Evolutionary conservation across 2,113 vertebrate species (phyloP).

Genomic region (Hymenochirus boettgeri): DNA sequence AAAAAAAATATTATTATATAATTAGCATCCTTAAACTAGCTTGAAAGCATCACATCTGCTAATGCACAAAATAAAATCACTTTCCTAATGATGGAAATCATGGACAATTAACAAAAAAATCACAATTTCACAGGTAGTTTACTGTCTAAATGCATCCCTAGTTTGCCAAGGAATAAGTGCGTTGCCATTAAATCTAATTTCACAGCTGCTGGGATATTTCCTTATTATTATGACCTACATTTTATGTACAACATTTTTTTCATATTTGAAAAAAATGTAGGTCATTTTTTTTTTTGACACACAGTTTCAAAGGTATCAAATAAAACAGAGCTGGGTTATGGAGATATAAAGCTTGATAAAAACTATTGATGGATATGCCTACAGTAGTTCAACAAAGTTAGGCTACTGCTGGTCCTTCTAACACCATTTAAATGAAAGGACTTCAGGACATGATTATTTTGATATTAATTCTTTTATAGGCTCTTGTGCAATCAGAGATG

Average conservation of each 20-base stretch:
- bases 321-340: too few species aligned
- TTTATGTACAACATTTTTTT: conserved; percentile 53
- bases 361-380: too few species aligned
- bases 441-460: too few species aligned
- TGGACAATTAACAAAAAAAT: conserved; percentile 56
- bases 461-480: too few species aligned
- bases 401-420: too few species aligned
- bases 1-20: neutral
- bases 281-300: too few species aligned
- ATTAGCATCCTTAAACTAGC: neutral
- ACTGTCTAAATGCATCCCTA: conserved; percentile 48
- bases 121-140: conserved; percentile 53
- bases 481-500: too few species aligned
- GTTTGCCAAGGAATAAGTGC: conserved; percentile 45
- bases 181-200: conserved; percentile 63
- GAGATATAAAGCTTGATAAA: too few species aligned
- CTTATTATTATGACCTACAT: conserved; percentile 53
- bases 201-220: conserved; percentile 54
- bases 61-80: conserved; percentile 47
- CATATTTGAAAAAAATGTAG: too few species aligned
- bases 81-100: conserved; percentile 49
- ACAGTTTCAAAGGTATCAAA: too few species aligned
- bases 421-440: too few species aligned
- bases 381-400: too few species aligned
- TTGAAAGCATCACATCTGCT: conserved; percentile 30